Conservation (phyloP, 2,888 invertebrate species). For the Cephus nigrinus region DNA sequence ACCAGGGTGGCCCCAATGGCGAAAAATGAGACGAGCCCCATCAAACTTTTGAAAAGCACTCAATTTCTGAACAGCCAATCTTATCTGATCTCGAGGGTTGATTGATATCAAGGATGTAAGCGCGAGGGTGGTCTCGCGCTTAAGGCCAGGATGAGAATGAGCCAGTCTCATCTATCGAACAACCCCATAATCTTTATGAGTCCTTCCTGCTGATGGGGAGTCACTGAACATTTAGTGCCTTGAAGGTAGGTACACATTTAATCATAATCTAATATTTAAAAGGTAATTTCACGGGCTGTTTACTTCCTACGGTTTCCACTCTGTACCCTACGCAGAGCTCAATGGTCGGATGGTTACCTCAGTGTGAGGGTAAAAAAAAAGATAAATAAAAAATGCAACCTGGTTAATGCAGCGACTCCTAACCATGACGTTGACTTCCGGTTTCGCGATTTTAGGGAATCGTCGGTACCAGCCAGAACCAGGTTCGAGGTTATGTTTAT, state of each 20-base stretch:
- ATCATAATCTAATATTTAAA: conserved; percentile 68
- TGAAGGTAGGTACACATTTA: conserved; percentile 63
- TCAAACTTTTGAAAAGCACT: conserved; percentile 49
- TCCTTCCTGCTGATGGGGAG: conserved; percentile 17
- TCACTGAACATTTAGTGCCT: conserved; percentile 58
- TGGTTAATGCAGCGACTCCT: neutral
- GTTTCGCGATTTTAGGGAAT: conserved; percentile 14
- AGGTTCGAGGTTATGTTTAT: neutral
- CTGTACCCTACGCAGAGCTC: neutral
- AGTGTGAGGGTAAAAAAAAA: neutral
- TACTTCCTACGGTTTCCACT: conserved; percentile 47
- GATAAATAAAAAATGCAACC: neutral
- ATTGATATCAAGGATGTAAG: conserved; percentile 53
- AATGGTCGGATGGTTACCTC: neutral
- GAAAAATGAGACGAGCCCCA: conserved; percentile 28
- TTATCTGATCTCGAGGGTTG: conserved; percentile 61
- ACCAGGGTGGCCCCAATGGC: conserved; percentile 21
- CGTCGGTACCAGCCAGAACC: neutral
- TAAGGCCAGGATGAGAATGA: conserved; percentile 26
- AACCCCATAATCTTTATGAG: conserved; percentile 51
- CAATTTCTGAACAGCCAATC: conserved; percentile 56
- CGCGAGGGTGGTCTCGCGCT: conserved; percentile 29
- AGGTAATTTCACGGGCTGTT: conserved; percentile 67
- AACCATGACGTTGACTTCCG: conserved; percentile 24
- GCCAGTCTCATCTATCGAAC: conserved; percentile 42